Percentiles rank a stretch among this genome's conserved stretches.
Conservation (phyloP, 2,797 vertebrate genomes). For the Poeciliopsis presidionis region DNA sequence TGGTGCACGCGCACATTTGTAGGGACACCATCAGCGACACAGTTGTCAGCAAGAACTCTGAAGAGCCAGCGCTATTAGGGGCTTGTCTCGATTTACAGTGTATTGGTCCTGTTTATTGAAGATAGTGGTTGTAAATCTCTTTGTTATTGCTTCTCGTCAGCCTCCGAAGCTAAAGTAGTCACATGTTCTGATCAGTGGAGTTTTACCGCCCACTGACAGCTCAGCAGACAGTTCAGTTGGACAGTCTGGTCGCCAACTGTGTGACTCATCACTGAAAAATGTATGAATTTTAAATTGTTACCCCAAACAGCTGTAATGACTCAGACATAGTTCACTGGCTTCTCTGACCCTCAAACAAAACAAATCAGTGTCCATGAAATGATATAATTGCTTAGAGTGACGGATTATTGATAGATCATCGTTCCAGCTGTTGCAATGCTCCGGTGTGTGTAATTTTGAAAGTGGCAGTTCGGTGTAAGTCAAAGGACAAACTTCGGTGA, state of each 20-base stretch:
- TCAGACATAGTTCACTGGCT: conserved; percentile 39
- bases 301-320: conserved; percentile 10
- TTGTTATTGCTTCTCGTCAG: conserved; percentile 49
- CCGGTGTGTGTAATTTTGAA: conserved; percentile 44
- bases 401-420: conserved; percentile 52
- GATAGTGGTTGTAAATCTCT: conserved; percentile 64
- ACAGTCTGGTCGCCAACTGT: conserved; percentile 42
- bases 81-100: conserved; percentile 62
- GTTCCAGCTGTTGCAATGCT: conserved; percentile 32
- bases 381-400: conserved; percentile 17
- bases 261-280: conserved; percentile 47
- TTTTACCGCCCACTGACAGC: conserved; percentile 25
- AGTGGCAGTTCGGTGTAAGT: conserved; percentile 10
- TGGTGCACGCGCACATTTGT: conserved; percentile 9
- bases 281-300: conserved; percentile 38
- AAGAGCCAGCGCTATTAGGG: conserved; percentile 51
- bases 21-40: conserved; percentile 36
- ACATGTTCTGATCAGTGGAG: conserved; percentile 41
- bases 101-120: conserved; percentile 66
- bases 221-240: conserved; percentile 31
- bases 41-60: conserved; percentile 51
- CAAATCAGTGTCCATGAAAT: conserved; percentile 45
- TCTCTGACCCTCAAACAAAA: conserved; percentile 47
- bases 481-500: conserved; percentile 30
- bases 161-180: conserved; percentile 40